Base-by-base conservation (phyloP, 2,888 invertebrate genomes). In the Rhyacophila evoluta region DNA sequence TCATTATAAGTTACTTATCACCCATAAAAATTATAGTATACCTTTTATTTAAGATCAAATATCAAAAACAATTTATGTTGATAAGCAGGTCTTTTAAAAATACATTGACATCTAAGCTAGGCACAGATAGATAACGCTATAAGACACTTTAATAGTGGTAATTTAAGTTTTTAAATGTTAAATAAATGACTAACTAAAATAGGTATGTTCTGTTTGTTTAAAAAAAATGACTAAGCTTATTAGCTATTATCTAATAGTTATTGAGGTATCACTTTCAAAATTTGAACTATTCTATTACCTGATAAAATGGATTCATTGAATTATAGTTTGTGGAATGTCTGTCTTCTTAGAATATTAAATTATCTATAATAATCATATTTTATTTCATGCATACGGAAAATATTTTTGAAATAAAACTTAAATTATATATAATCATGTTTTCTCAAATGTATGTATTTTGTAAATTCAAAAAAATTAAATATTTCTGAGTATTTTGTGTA, bases 201-300 rank as follows among this genome's bases (percentile, higher is more conserved):
- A 19, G 55, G 19, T 55, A 19, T 25, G 19, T 55, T 19, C 15
- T 55, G 15, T 55, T 19, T 55, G 19, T 55, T 55, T 55, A 0
- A 55, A 25, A 55, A 55, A 25, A 55, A 25, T 19, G 55, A 8
- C 55, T 55, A 55, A 19, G 55, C n/a, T 55, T 55, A 33, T 6
- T 4, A 33, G n/a, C n/a, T n/a, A n/a, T n/a, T 39, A 8, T 55
- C 55, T 55, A 55, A 55, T 19, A 55, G 55, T 55, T 25, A 19
- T 55, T 55, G 12, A 25, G 55, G 25, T 19, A 55, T 55, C 55
- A 25, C 19, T 12, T 55, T 55, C 19, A 19, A 19, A 55, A 55
- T 55, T 55, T 33, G 29, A 55, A 55, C 55, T 55, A 55, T 55
- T 55, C 55, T 55, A 55, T 55, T 55, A 55, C 55, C 55, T 55